These are phyloP conservation scores for Anguilla japonica DNA, from an alignment of 2,113 vertebrate species.

Conservation along the genomic window DNA sequence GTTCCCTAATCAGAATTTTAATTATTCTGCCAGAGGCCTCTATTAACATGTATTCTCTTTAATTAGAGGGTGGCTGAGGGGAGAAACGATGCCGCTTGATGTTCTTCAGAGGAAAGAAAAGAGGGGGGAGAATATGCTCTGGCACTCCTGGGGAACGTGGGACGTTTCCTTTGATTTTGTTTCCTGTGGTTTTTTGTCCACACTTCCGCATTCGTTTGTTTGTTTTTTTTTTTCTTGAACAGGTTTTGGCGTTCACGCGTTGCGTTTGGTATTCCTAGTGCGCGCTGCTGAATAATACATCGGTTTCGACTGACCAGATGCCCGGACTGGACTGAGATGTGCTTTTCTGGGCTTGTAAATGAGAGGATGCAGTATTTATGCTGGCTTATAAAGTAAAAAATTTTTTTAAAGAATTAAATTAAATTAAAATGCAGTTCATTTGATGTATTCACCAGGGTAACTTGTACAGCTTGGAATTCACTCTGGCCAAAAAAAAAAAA, in stretches of 20 bases:
- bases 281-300: too few relatives aligned
- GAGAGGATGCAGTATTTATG: background rate
- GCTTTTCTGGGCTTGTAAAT: too few relatives aligned
- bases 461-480: background rate
- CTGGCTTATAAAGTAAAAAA: background rate
- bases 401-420: background rate
- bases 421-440: background rate
- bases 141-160: background rate
- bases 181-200: background rate
- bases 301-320: too few relatives aligned
- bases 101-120: constrained; percentile 47
- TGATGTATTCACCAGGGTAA: background rate
- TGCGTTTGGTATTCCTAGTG: too few relatives aligned
- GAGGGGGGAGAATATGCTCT: constrained; percentile 19
- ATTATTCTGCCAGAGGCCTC: constrained; percentile 68
- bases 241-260: background rate
- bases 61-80: constrained; percentile 55
- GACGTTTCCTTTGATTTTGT: background rate
- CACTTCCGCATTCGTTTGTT: background rate
- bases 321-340: too few relatives aligned
- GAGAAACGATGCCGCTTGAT: constrained; percentile 52
- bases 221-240: background rate
- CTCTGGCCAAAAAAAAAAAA: background rate
- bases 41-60: constrained; percentile 73
- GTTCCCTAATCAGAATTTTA: constrained; percentile 74